These are phyloP conservation scores for Athene noctua DNA, from an alignment of 2,113 vertebrate species.

Conservation along the genomic window DNA sequence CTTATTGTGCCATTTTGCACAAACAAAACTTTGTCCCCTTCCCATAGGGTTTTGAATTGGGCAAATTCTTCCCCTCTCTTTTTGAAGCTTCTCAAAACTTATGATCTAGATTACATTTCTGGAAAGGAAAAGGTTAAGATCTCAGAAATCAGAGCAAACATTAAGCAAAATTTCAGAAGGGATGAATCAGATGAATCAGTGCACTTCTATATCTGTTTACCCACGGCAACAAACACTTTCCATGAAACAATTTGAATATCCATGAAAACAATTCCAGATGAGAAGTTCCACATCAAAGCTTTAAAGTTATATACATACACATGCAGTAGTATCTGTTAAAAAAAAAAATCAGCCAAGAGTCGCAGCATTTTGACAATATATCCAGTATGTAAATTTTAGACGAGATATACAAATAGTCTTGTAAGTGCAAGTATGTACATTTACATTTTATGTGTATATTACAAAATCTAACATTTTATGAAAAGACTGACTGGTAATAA, in stretches of 20 bases:
- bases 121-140: background rate
- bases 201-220: background rate
- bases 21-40: background rate
- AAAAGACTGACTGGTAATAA: background rate
- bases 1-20: background rate
- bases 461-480: background rate
- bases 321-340: background rate
- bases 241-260: background rate
- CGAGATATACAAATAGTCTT: background rate
- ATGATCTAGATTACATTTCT: background rate
- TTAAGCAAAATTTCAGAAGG: background rate
- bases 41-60: background rate
- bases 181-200: slow-evolving; percentile 12
- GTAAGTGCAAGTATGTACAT: background rate
- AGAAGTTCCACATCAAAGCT: slow-evolving; percentile 17
- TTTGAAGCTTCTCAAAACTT: background rate
- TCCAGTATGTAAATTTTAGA: background rate
- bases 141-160: background rate
- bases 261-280: slow-evolving; percentile 42
- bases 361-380: background rate
- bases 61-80: background rate
- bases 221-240: background rate
- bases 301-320: background rate
- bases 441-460: background rate
- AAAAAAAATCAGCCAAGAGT: background rate